Evolutionary conservation across 2,113 vertebrate genomes (phyloP).

Genomic region (Gymnogyps californianus): DNA sequence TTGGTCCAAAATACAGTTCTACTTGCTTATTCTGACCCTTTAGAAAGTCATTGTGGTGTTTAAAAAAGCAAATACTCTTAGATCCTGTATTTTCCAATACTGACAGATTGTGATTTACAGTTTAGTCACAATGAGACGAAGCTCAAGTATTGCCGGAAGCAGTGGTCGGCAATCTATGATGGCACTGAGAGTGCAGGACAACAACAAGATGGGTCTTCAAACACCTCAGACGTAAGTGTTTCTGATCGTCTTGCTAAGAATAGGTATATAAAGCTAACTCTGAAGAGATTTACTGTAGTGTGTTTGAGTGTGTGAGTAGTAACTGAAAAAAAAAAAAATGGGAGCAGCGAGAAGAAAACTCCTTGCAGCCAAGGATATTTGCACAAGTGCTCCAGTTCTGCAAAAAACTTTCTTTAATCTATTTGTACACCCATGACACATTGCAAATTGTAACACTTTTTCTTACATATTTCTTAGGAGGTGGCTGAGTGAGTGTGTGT

Average conservation of each 20-base stretch:
- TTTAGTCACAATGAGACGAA: conserved; percentile 71
- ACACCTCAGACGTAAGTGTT: conserved; percentile 86
- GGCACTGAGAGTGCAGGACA: conserved; percentile 85
- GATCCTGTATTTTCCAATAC: neutral
- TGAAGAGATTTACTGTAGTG: neutral
- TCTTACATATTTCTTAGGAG: neutral
- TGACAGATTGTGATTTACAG: neutral
- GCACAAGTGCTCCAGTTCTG: neutral
- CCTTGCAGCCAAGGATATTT: neutral
- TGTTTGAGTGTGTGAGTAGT: neutral
- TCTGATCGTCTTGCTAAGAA: neutral
- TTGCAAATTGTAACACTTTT: neutral
- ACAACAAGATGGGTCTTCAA: conserved; percentile 82
- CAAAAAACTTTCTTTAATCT: neutral
- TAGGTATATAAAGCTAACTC: neutral
- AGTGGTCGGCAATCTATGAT: conserved; percentile 78
- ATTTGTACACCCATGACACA: accelerated
- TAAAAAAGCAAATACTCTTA: neutral
- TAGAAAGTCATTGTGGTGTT: neutral
- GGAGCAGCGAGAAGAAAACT: neutral
- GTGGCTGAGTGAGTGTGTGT: neutral
- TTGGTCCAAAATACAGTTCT: neutral
- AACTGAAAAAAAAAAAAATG: neutral
- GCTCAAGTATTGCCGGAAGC: conserved; percentile 68
- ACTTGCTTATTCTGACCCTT: neutral